Conservation (phyloP, 1,140 invertebrate genomes). For the Lordiphosa collinella region DNA sequence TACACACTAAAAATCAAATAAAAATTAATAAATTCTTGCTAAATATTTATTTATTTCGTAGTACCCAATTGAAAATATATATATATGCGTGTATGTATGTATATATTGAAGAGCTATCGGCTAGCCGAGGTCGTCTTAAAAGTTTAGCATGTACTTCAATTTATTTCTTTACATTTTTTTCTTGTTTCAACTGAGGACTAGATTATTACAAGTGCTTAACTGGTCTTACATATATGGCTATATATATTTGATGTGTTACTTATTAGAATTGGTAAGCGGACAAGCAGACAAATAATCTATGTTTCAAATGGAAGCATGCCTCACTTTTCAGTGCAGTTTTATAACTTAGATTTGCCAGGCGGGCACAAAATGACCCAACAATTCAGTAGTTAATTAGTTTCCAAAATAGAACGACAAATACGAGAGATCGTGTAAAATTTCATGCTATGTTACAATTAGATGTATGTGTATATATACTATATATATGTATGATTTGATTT, state of each 20-base stretch:
- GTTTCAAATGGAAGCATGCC: slow-evolving; percentile 7
- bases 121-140: too few relatives aligned
- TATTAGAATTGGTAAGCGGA: too few relatives aligned
- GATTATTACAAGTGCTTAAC: slow-evolving; percentile 24
- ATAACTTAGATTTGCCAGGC: slow-evolving; percentile 24
- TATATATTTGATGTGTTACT: too few relatives aligned
- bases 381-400: slow-evolving; percentile 27
- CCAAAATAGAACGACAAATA: slow-evolving; percentile 67
- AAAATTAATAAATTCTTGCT: slow-evolving; percentile 60
- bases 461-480: slow-evolving; percentile 35
- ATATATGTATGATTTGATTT: slow-evolving; percentile 63
- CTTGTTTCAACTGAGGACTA: slow-evolving; percentile 19
- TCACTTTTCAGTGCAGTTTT: slow-evolving; percentile 29
- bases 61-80: slow-evolving; percentile 20
- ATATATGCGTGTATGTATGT: neutral
- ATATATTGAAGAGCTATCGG: neutral
- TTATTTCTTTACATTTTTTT: neutral
- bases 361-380: slow-evolving; percentile 15
- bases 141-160: too few relatives aligned
- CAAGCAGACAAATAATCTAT: too few relatives aligned
- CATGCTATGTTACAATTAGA: slow-evolving; percentile 53
- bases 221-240: neutral
- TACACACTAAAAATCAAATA: slow-evolving; percentile 25
- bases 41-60: slow-evolving; percentile 32
- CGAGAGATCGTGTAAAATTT: slow-evolving; percentile 65